Base-by-base conservation (phyloP, 2,888 invertebrate genomes). In the Leucophenga maculata region DNA sequence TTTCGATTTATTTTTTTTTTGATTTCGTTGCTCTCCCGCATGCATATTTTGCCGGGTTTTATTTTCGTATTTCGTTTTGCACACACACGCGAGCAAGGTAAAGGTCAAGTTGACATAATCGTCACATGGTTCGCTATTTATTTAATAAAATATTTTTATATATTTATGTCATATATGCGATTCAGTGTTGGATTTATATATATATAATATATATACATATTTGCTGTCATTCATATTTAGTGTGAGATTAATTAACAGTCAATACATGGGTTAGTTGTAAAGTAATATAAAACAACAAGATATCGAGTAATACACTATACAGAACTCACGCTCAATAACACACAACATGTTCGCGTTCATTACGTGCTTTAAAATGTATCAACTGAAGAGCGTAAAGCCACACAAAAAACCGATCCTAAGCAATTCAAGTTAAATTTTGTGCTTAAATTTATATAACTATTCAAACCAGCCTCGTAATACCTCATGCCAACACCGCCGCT, bases 61-160 rank as follows among this genome's bases (percentile, higher is more conserved):
- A 57, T 57, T 75, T 71, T 72, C 68, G 46, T 66, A 39, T 22
- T 54, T 48, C 64, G 14, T 46, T 20, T 44, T 48, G 22, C 26
- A 50, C 50, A 54, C 72, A 26, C 26, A 50, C 50, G 44, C 72
- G 70, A 59, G 65, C 79, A 77, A 80, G 78, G 79, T 81, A 74
- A 78, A 79, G 77, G 81, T 79, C 77, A 80, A 74, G 67, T 72
- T 77, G 74, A 74, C 64, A 78, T 72, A 78, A 80, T 75, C 52
- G 52, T 52, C 74, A 76, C 72, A 64, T 67, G 55, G 18, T 31
- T 59, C 52, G 8, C 13, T 65, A 54, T 16, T 11, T 14, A 57
- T 16, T 68, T 65, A 32, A 60, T 32, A 59, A 52, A 59, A 31
- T n/a, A 32, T 32, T 66, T 14, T 39, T 69, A 65, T 69, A 16